phyloP scores from a whole-genome alignment of 2,888 invertebrate species.

The Toxonevra muliebris region DNA sequence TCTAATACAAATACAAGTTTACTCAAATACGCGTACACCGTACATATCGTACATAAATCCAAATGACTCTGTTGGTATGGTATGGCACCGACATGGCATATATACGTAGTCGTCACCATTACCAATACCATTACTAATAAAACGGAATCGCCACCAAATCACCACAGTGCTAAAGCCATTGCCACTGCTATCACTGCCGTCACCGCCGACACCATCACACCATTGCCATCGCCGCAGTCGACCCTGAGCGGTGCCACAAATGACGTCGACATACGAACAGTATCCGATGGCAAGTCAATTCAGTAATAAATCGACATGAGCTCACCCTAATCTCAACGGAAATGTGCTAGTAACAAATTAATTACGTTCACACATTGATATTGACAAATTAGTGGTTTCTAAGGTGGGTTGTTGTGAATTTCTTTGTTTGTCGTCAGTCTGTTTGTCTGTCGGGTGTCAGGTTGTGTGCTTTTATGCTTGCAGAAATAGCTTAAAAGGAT shows the following conservation, averaged over 20 bases:
- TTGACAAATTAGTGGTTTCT: constrained; percentile 50
- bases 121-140: no score
- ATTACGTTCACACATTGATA: constrained; percentile 38
- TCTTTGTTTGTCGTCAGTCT: neutral
- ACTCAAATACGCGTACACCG: no score
- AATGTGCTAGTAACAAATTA: constrained; percentile 25
- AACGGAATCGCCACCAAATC: no score
- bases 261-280: neutral
- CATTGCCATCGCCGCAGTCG: neutral
- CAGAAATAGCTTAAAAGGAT: no score
- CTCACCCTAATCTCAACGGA: constrained; percentile 12
- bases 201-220: neutral
- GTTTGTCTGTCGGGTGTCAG: neutral
- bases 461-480: no score
- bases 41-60: neutral
- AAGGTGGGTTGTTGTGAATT: neutral
- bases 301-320: constrained; percentile 46
- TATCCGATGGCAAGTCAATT: constrained; percentile 13
- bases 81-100: neutral
- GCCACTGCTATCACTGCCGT: neutral
- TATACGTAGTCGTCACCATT: neutral
- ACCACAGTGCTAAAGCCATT: neutral
- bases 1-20: no score
- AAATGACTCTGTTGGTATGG: neutral
- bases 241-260: neutral